These are phyloP conservation scores for Tolmerus cingulatus DNA, from an alignment of 2,888 invertebrate species.

Conservation along the genomic window DNA sequence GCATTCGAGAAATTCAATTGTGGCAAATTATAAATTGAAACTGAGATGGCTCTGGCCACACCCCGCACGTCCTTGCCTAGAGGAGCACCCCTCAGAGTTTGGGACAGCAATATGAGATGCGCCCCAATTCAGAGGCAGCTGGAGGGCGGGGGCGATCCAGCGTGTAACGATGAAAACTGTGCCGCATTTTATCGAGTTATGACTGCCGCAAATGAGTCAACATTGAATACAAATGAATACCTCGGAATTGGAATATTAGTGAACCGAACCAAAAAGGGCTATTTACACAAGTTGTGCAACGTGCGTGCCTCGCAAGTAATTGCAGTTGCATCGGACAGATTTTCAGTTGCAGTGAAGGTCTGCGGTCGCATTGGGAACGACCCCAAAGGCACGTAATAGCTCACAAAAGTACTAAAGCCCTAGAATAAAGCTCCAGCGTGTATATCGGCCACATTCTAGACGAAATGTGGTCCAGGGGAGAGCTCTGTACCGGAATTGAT, in stretches of 20 bases:
- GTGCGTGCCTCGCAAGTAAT: background rate
- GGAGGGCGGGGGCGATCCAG: background rate
- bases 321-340: background rate
- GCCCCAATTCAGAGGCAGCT: background rate
- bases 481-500: background rate
- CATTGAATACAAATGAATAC: constrained; percentile 10
- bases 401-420: background rate
- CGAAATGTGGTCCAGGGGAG: background rate
- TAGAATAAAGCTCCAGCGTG: background rate
- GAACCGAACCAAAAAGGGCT: background rate
- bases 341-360: background rate
- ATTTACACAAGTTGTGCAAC: background rate
- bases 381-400: background rate
- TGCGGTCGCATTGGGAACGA: background rate
- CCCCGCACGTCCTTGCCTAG: background rate
- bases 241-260: constrained; percentile 5
- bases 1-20: constrained; percentile 2
- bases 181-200: constrained; percentile 9
- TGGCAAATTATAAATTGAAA: constrained; percentile 19
- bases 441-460: background rate
- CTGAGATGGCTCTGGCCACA: background rate
- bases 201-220: constrained; percentile 15
- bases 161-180: background rate
- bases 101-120: background rate
- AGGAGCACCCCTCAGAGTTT: background rate